phyloP scores from a whole-genome alignment of 2,113 vertebrate genomes.

The Poicephalus meyeri region DNA sequence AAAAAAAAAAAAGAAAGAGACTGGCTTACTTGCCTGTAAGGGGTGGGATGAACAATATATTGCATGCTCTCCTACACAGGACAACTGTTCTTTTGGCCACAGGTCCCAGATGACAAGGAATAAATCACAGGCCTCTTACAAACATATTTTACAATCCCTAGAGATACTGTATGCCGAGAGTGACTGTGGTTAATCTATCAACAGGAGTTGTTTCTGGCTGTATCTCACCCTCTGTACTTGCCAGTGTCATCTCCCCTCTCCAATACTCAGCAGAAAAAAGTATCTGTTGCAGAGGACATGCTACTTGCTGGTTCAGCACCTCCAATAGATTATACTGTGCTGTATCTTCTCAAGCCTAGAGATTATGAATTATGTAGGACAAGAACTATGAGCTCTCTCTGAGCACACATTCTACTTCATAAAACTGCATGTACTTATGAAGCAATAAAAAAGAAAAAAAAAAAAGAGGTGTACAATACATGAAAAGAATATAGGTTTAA shows the following conservation, averaged over 20 bases:
- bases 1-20: not conserved
- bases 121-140: not conserved
- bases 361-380: not conserved
- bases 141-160: not conserved
- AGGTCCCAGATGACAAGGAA: not conserved
- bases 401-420: not conserved
- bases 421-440: not conserved
- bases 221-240: not conserved
- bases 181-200: not conserved
- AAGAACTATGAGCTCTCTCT: not conserved
- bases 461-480: not conserved
- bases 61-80: rapidly evolving
- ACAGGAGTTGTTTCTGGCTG: not conserved
- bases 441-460: not conserved
- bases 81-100: not conserved
- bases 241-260: not conserved
- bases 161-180: not conserved
- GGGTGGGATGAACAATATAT: not conserved
- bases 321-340: not conserved
- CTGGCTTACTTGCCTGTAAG: not conserved
- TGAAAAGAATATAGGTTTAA: not conserved
- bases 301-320: not conserved
- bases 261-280: not conserved
- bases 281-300: not conserved
- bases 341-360: not conserved